Evolutionary conservation across 2,113 vertebrate species (phyloP).

Genomic region (Chauna torquata): DNA sequence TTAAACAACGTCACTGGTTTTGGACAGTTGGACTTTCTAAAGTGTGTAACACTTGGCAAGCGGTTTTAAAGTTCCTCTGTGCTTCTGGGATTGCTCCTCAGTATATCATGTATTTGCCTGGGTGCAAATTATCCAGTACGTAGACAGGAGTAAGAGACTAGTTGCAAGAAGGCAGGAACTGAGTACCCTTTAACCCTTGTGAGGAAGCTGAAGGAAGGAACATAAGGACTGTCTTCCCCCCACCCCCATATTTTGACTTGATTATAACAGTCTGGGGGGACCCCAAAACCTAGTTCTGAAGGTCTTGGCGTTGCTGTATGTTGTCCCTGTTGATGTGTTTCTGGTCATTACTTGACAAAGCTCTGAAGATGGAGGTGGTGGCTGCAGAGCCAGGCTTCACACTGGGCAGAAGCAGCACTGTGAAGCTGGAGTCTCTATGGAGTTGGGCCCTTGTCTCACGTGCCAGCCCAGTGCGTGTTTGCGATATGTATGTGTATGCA

Average conservation of each 20-base stretch:
- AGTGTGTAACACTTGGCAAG: neutral
- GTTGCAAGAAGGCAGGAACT: neutral
- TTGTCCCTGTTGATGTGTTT: neutral
- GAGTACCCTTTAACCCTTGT: neutral
- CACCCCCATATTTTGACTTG: neutral
- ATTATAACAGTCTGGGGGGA: rapidly evolving
- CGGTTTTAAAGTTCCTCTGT: neutral
- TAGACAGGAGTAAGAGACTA: neutral
- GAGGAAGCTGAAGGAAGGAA: neutral
- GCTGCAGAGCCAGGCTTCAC: neutral
- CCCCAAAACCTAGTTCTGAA: neutral
- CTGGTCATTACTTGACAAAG: neutral
- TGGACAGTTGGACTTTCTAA: neutral
- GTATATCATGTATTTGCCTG: neutral
- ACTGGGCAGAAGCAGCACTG: neutral
- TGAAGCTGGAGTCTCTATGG: neutral
- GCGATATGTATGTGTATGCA: neutral
- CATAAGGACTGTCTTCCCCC: no score
- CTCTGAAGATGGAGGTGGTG: neutral
- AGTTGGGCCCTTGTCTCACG: rapidly evolving
- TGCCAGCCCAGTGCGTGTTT: neutral
- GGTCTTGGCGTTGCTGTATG: neutral
- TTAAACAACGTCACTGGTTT: neutral
- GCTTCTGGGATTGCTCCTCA: neutral
- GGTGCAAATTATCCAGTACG: neutral